phyloP scores from a whole-genome alignment of 1,140 invertebrate genomes.

The Trachymyrmex septentrionalis region DNA sequence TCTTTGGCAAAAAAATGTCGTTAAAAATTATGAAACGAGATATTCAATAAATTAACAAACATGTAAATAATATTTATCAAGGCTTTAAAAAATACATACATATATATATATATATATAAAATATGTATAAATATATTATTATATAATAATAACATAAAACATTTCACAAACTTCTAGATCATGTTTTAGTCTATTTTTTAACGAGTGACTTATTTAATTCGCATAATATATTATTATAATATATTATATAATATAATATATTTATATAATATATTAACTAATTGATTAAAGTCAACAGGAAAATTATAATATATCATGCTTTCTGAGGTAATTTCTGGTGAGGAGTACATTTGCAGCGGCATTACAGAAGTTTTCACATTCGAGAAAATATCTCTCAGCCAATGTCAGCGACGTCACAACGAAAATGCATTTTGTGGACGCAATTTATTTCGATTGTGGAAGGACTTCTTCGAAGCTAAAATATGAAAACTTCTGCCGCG shows the following conservation, averaged over 20 bases:
- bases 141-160: not conserved
- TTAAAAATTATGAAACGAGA: not conserved
- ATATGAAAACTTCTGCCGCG: conserved; percentile 55
- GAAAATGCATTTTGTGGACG: conserved; percentile 60
- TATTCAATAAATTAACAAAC: not conserved
- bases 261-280: conserved; percentile 7
- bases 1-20: not conserved
- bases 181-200: not conserved
- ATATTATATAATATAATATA: not conserved
- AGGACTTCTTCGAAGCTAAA: conserved; percentile 51
- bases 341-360: not conserved
- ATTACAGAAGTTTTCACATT: conserved; percentile 49
- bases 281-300: not conserved
- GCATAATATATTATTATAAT: conserved; percentile 1
- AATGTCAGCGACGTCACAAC: conserved; percentile 34
- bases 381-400: conserved; percentile 49
- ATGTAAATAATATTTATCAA: not conserved
- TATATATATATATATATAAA: not conserved
- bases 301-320: conserved; percentile 44
- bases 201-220: conserved; percentile 3
- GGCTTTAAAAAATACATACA: not conserved
- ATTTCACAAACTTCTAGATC: not conserved
- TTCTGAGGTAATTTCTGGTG: conserved; percentile 38
- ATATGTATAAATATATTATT: not conserved
- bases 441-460: conserved; percentile 63